Evolutionary conservation across 2,888 invertebrate species (phyloP), one percentile per base, ranked within the genome.

Genomic region (Osedax fenrisi): DNA sequence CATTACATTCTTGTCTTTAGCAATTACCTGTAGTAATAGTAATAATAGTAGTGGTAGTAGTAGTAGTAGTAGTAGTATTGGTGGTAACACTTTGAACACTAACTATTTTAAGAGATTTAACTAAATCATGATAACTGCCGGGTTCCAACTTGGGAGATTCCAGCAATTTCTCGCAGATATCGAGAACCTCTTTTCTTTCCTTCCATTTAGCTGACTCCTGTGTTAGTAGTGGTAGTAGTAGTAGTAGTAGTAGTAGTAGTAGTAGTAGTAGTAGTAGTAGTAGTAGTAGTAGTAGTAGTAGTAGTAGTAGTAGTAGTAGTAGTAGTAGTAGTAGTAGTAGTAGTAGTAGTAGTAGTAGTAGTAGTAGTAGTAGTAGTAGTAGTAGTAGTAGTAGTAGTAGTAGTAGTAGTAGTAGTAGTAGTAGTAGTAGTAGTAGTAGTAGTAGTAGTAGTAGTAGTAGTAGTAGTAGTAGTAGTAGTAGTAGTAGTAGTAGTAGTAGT

Each of bases 1-100:
- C 83, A 96, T 89, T 5, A 99, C 94, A 85, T 98, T 99, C 0
- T 91, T 88, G 85, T 99, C 98, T 86, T 97, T 98, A 62, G 90
- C 87, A 81, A 98, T 89, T 41, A 95, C 89, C 90, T 91, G 85
- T 1, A 77, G 26, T 84, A 72, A n/a, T n/a, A n/a, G n/a, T n/a
- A n/a, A n/a, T n/a, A n/a, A n/a, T n/a, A n/a, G n/a, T n/a, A n/a
- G n/a, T n/a, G n/a, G n/a, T n/a, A n/a, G n/a, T n/a, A n/a, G n/a
- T n/a, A n/a, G n/a, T n/a, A n/a, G n/a, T n/a, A n/a, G n/a, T n/a
- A n/a, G n/a, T n/a, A n/a, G n/a, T n/a, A n/a, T n/a, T n/a, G n/a
- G n/a, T n/a, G n/a, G n/a, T n/a, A n/a, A n/a, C n/a, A n/a, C n/a
- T n/a, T n/a, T n/a, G n/a, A n/a, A n/a, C n/a, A 25, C 10, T 3